Evolutionary conservation across 2,113 vertebrate genomes (phyloP), one percentile per base, ranked within the genome.

Genomic region (Spilogale gracilis): DNA sequence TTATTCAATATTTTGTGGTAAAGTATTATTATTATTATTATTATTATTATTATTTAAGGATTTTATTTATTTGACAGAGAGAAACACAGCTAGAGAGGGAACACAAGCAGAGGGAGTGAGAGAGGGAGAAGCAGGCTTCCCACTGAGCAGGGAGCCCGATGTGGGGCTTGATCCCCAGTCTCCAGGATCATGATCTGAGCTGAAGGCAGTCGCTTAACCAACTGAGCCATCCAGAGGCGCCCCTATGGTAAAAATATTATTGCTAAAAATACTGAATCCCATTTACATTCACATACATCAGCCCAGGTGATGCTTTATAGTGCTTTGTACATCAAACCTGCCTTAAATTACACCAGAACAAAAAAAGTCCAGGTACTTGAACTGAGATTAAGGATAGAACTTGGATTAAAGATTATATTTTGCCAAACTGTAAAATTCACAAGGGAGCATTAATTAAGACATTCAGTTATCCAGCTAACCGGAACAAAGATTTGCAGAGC

Each of bases 401-500:
- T 84, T 30, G 14, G 52, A 50, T 81, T 92, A 82, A 58, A 78
- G 43, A 73, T 87, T 92, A 81, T 9, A 3, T 71, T 63, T 93
- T 91, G 10, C 69, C 73, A 95, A 79, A 79, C 81, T 89, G 6
- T 91, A 87, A 88, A 92, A 73, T 96, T 89, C 9, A 85, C 23
- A 78, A 94, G 9, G 73, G 4, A 88, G 20, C 17, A 63, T 95
- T 71, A 90, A 4, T 67, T 89, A 88, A 5, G 69, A 84, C 11
- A 67, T n/a, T 95, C 48, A 60, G 12, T n/a, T 92, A 45, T 82
- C 45, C 61, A 73, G 45, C 43, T 94, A 73, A 93, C 6, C 43
- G 6, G 85, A 50, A 78, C 63, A 94, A 93, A 27, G 43, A 86
- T 48, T 81, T 97, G 83, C 23, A 94, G 21, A 96, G 56, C 20